A percentile compares a stretch with the other conserved stretches of the same genome.
Evolutionary conservation across 2,888 invertebrate genomes (phyloP).

Genomic region (Drosophila algonquin): DNA sequence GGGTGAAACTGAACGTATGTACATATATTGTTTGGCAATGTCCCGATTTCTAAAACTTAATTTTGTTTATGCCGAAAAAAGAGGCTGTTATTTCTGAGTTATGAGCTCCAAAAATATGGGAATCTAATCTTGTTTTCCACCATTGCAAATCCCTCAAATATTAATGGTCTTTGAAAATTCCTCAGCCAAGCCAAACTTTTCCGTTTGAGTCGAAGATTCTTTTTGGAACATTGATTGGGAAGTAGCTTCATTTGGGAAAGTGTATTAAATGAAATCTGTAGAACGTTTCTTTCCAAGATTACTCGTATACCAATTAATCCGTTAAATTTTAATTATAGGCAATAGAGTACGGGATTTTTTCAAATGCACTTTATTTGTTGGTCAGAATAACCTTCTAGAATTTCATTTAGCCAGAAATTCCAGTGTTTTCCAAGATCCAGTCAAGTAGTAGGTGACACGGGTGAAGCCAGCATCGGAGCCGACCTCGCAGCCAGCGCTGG

Average conservation of each 20-base stretch:
- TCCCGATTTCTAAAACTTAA: too few species aligned
- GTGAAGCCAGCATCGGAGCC: conserved; percentile 46
- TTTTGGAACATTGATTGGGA: background rate
- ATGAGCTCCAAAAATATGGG: background rate
- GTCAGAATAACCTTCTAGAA: background rate
- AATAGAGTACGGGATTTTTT: background rate
- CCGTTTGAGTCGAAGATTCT: background rate
- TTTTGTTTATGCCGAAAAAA: too few species aligned
- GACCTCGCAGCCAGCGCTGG: conserved; percentile 44
- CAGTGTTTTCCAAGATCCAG: conserved; percentile 57
- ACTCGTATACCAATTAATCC: too few species aligned
- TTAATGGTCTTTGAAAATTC: background rate
- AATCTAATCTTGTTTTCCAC: too few species aligned
- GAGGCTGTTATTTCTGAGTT: too few species aligned
- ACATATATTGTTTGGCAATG: too few species aligned
- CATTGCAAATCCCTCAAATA: too few species aligned
- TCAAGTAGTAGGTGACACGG: conserved; percentile 48
- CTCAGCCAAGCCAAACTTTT: background rate
- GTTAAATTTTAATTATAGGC: background rate
- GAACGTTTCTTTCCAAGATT: background rate
- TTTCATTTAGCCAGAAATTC: background rate
- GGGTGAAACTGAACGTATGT: too few species aligned
- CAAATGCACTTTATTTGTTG: background rate
- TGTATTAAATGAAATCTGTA: background rate
- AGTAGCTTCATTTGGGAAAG: background rate